A percentile compares a stretch with the other conserved stretches of the same genome.
These are phyloP conservation scores for Euleptes europaea DNA, from an alignment of 2,113 vertebrate species.

Conservation along the genomic window DNA sequence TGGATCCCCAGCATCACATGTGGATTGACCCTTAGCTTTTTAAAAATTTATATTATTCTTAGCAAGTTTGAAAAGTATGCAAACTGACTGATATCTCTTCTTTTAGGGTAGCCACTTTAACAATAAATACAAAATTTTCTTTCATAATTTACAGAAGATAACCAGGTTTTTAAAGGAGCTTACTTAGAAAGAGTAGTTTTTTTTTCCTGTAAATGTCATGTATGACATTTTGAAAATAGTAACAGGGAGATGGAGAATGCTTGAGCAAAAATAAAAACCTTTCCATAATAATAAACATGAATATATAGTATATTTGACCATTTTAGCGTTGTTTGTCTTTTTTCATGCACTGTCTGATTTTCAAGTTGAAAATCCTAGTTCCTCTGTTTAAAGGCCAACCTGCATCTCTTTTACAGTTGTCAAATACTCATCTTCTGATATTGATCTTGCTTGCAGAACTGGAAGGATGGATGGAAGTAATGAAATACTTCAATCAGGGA, in stretches of 20 bases:
- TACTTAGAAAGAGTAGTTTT: background rate
- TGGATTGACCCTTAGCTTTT: background rate
- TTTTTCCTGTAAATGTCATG: constrained; percentile 23
- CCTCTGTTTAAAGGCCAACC: background rate
- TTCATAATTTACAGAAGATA: constrained; percentile 36
- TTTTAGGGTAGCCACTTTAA: constrained; percentile 26
- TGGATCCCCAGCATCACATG: too few relatives aligned
- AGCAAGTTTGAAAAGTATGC: background rate
- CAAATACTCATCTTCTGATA: background rate
- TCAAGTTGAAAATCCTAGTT: background rate
- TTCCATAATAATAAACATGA: constrained; percentile 2
- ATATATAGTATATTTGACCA: constrained; percentile 6
- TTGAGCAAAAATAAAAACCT: background rate
- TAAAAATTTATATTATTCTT: background rate
- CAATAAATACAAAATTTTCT: constrained; percentile 34
- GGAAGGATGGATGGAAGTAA: background rate
- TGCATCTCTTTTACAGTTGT: background rate
- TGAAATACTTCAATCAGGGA: background rate
- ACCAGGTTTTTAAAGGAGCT: constrained; percentile 22
- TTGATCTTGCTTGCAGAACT: background rate
- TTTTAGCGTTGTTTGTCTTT: background rate
- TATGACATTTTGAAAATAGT: background rate
- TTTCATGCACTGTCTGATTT: background rate
- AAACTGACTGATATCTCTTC: constrained; percentile 9
- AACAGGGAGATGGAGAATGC: background rate